These are phyloP conservation scores for Phrynosoma platyrhinos DNA, from an alignment of 2,113 vertebrate species.

Conservation along the genomic window DNA sequence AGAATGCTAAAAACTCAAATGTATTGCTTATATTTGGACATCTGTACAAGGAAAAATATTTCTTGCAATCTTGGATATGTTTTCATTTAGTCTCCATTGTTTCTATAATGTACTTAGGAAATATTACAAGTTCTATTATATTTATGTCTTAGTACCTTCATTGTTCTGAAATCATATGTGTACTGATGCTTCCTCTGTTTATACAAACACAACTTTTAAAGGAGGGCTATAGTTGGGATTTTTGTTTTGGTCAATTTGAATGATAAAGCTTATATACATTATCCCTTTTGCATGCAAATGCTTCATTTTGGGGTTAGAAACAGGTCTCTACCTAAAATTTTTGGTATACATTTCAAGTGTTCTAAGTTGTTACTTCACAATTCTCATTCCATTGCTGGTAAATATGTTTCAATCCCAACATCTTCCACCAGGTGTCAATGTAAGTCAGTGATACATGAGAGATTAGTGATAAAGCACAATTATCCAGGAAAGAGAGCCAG, in stretches of 20 bases:
- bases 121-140: neutral
- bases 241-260: neutral
- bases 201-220: neutral
- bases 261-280: neutral
- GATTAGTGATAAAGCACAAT: conserved; percentile 36
- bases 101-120: neutral
- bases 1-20: conserved; percentile 14
- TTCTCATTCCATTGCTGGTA: conserved; percentile 44
- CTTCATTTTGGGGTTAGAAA: neutral
- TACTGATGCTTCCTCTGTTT: neutral
- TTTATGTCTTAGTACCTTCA: neutral
- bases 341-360: conserved; percentile 13
- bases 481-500: conserved; percentile 49
- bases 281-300: neutral
- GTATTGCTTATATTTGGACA: conserved; percentile 2
- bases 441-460: conserved; percentile 78
- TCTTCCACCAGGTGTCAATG: conserved; percentile 82
- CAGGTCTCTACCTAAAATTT: neutral
- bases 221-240: neutral
- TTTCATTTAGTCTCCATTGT: neutral
- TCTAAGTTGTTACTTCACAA: conserved; percentile 8
- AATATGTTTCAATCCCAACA: conserved; percentile 59
- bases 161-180: neutral
- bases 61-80: neutral
- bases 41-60: neutral